Evolutionary conservation across 2,888 invertebrate species (phyloP).

Genomic region (Aphidius colemani): DNA sequence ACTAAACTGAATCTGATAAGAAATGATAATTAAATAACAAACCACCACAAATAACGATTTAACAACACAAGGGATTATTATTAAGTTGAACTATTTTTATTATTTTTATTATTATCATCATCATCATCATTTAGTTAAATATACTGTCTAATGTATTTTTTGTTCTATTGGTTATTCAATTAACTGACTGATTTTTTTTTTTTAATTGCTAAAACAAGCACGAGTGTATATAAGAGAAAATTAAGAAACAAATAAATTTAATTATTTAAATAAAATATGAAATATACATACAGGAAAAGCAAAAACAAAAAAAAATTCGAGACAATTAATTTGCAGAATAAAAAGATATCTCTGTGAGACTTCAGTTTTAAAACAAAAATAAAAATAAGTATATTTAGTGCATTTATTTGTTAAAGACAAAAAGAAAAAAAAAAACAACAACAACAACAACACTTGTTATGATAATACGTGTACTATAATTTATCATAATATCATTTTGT

Average conservation of each 20-base stretch:
- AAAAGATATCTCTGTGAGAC: conserved; percentile 43
- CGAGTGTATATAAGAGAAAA: conserved; percentile 1
- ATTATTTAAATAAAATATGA: conserved; percentile 19
- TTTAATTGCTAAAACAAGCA: conserved; percentile 22
- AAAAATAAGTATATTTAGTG: conserved; percentile 47
- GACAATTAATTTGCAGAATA: conserved; percentile 43
- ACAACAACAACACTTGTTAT: conserved; percentile 51
- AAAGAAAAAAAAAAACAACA: conserved; percentile 14
- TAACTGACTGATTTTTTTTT: no score
- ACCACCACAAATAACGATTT: no score
- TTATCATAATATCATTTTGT: conserved; percentile 56
- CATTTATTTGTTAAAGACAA: conserved; percentile 54
- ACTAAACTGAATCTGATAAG: no score
- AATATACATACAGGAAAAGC: conserved; percentile 23
- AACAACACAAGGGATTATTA: no score
- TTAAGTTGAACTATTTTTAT: no score
- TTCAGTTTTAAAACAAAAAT: conserved; percentile 50
- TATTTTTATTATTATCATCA: no score
- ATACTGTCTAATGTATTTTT: no score
- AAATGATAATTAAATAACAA: no score
- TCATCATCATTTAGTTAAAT: no score
- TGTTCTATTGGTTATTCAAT: no score
- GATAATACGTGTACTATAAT: conserved; percentile 57
- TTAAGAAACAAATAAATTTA: not conserved
- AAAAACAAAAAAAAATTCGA: conserved; percentile 29